Percentiles rank a stretch among this genome's conserved stretches.
phyloP scores from a whole-genome alignment of 2,113 vertebrate genomes.

The Chloebia gouldiae region DNA sequence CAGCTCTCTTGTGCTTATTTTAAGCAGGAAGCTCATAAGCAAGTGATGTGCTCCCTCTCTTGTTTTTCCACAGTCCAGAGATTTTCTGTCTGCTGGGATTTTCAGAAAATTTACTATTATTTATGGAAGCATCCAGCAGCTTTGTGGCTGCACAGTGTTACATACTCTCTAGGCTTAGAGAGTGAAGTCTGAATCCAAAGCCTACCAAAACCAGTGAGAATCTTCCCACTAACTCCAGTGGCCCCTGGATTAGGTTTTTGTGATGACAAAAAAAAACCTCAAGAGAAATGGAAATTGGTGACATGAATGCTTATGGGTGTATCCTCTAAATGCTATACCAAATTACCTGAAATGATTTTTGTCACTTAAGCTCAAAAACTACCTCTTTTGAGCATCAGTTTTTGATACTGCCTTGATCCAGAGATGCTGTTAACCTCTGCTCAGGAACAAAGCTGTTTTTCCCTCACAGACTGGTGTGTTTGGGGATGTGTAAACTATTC shows the following conservation, averaged over 20 bases:
- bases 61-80: background rate
- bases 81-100: background rate
- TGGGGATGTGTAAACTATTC: background rate
- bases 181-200: background rate
- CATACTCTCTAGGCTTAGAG: background rate
- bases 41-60: background rate
- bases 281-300: background rate
- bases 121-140: background rate
- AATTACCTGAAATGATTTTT: background rate
- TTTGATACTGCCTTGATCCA: background rate
- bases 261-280: background rate
- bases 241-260: background rate
- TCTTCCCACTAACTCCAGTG: background rate
- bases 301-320: background rate
- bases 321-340: background rate
- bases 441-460: background rate
- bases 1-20: conserved; percentile 19
- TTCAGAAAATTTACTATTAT: background rate
- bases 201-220: background rate
- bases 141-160: background rate
- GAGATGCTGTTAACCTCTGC: background rate
- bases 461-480: background rate
- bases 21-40: background rate
- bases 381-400: background rate
- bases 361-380: background rate